Base-by-base conservation (phyloP, 2,888 invertebrate genomes). In the Choristoneura rosaceana region DNA sequence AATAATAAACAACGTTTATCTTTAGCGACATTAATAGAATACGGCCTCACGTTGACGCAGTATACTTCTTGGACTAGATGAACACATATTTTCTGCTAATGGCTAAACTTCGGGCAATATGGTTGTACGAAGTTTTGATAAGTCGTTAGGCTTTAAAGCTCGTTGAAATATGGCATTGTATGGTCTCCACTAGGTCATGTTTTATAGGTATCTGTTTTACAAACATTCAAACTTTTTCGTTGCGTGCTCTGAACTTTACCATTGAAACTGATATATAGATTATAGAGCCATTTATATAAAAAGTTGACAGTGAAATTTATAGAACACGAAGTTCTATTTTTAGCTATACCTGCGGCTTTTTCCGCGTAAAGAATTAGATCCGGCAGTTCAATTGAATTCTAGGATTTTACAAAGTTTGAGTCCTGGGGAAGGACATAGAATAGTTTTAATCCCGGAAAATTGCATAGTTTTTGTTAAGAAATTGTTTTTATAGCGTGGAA, bases 41-140 rank as follows among this genome's bases (percentile, higher is more conserved):
- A 83, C 76, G 77, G 78, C 79, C 78, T 76, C 78, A 81, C 81
- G 80, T 81, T 80, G 79, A 76, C 83, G 82, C 87, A 84, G 83
- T 83, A 89, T 89, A 90, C 90, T 90, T 91, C 86, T 84, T 90
- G 89, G 90, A 60, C 73, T 92, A 91, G 90, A 90, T 86, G 88
- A 87, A 90, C 87, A 87, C 87, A 89, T 91, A 91, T 90, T 91
- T 92, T 87, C 85, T 87, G 87, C 84, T 92, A 92, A 93, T 89
- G 90, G 89, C 87, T 87, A 84, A 92, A 93, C 86, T 93, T 77
- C 83, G 84, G 82, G 85, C 86, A 81, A 77, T 82, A 82, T 82
- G 80, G 80, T 77, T 79, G 81, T 82, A 81, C 80, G 81, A 78
- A 83, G 84, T 87, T 84, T 78, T 73, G 82, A 82, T 82, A 81